These are phyloP conservation scores for Rhagonycha fulva DNA, from an alignment of 2,888 invertebrate species.

Conservation along the genomic window DNA sequence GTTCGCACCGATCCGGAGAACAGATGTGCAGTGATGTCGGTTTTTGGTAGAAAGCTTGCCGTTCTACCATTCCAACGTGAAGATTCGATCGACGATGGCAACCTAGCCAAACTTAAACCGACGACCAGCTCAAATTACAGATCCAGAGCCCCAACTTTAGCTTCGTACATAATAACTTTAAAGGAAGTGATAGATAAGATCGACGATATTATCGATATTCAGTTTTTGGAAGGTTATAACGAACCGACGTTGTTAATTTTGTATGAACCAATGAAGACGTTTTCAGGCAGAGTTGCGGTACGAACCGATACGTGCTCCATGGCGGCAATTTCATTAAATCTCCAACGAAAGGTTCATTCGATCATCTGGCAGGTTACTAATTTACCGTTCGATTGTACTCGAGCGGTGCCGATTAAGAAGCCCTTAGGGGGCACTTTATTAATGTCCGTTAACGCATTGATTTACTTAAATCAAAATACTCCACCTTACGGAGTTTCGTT, in stretches of 20 bases:
- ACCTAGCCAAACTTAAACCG: slow-evolving; percentile 72
- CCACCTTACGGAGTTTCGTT: slow-evolving; percentile 94
- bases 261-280: slow-evolving; percentile 96
- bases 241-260: slow-evolving; percentile 95
- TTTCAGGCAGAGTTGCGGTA: slow-evolving; percentile 84
- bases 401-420: slow-evolving; percentile 87
- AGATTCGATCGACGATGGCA: slow-evolving; percentile 79
- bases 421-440: slow-evolving; percentile 94
- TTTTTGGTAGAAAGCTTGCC: slow-evolving; percentile 90
- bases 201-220: slow-evolving; percentile 94
- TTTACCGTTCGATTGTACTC: slow-evolving; percentile 91
- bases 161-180: slow-evolving; percentile 85
- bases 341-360: slow-evolving; percentile 93
- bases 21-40: slow-evolving; percentile 93
- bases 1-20: slow-evolving; percentile 93
- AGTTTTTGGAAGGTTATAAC: slow-evolving; percentile 97
- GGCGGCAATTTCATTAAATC: slow-evolving; percentile 95
- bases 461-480: slow-evolving; percentile 97
- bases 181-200: slow-evolving; percentile 93
- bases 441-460: slow-evolving; percentile 89
- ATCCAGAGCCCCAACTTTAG: slow-evolving; percentile 77
- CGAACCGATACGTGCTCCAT: slow-evolving; percentile 95
- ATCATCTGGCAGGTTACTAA: slow-evolving; percentile 96
- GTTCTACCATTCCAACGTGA: slow-evolving; percentile 92
- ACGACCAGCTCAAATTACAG: slow-evolving; percentile 53